These are phyloP conservation scores for Torymus texanus DNA, from an alignment of 2,888 invertebrate genomes.

Conservation along the genomic window DNA sequence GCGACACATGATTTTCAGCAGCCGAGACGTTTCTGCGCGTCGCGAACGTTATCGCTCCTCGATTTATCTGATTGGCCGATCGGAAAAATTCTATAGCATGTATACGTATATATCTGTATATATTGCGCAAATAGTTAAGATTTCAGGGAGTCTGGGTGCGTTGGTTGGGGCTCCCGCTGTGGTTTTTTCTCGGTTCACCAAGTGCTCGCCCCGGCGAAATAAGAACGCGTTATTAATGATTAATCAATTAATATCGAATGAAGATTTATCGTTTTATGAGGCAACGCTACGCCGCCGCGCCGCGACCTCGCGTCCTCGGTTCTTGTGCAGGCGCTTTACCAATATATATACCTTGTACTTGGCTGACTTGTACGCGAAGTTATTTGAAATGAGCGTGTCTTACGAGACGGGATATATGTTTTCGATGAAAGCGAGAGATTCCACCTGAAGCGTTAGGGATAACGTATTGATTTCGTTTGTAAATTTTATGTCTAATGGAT, in stretches of 20 bases:
- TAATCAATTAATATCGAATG: slow-evolving; percentile 29
- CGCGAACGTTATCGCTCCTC: no score
- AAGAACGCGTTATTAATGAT: not conserved
- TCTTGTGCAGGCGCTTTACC: no score
- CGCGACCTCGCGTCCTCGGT: not conserved
- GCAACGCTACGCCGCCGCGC: not conserved
- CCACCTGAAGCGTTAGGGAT: no score
- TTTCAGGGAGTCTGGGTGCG: no score
- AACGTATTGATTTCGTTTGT: not conserved
- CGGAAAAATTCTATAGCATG: no score
- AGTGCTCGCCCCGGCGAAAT: no score
- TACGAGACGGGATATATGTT: not conserved
- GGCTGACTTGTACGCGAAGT: not conserved
- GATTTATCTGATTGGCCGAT: no score
- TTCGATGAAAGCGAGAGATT: not conserved
- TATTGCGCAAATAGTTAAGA: no score
- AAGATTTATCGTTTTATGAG: slow-evolving; percentile 23
- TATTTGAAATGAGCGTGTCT: not conserved
- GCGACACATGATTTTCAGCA: slow-evolving; percentile 12
- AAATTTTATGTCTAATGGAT: no score
- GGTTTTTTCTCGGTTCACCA: no score
- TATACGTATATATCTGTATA: not conserved
- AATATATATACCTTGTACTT: no score
- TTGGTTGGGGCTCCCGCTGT: no score
- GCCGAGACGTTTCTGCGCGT: not conserved